Evolutionary conservation across 2,113 vertebrate genomes (phyloP).

Genomic region (Rhabdornis inornatus): DNA sequence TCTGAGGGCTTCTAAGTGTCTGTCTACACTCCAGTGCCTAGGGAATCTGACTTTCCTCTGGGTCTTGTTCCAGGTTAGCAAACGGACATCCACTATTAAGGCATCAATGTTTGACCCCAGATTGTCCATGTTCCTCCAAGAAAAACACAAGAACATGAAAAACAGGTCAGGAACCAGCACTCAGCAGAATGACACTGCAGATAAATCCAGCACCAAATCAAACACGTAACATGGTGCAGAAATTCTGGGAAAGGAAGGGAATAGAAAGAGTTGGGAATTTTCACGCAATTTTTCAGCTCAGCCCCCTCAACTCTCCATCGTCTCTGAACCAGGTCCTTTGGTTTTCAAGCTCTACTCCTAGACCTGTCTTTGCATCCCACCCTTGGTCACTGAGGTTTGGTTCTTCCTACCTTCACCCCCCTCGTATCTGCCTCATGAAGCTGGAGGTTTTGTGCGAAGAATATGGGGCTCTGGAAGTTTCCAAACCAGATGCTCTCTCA

Average conservation of each 20-base stretch:
- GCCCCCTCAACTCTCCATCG: background rate
- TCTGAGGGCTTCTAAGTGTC: constrained; percentile 5
- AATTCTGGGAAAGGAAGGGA: background rate
- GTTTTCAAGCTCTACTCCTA: background rate
- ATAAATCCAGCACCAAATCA: background rate
- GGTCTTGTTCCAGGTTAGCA: constrained; percentile 48
- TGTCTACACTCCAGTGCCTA: constrained; percentile 14
- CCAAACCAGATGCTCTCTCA: constrained; percentile 41
- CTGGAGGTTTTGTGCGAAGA: constrained; percentile 39
- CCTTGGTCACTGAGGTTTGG: background rate
- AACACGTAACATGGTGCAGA: background rate
- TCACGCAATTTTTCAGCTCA: background rate
- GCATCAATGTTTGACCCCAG: constrained; percentile 63
- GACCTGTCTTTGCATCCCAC: background rate
- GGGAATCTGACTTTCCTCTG: constrained; percentile 36
- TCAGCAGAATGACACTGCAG: constrained; percentile 18
- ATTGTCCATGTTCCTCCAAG: constrained; percentile 12
- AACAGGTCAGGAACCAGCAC: background rate
- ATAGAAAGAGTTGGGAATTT: background rate
- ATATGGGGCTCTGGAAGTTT: constrained; percentile 11
- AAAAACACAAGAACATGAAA: background rate
- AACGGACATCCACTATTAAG: constrained; percentile 68
- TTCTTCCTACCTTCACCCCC: background rate
- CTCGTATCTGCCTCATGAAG: background rate
- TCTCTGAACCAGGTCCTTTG: background rate